Conservation (phyloP, 2,888 invertebrate species). For the Sminthurinus aureus region DNA sequence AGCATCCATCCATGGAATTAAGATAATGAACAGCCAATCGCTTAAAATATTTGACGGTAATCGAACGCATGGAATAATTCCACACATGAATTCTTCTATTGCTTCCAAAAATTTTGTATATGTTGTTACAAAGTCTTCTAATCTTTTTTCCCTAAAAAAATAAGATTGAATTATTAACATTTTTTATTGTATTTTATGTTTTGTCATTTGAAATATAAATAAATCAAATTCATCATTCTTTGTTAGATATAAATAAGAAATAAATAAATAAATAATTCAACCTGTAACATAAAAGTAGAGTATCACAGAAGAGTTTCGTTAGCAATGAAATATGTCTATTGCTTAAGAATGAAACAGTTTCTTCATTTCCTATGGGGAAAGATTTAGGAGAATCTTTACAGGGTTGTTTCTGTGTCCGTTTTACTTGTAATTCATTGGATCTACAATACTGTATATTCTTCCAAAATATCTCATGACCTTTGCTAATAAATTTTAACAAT, state of each 20-base stretch:
- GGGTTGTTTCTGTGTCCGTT: too few species aligned
- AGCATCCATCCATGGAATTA: slow-evolving; percentile 17
- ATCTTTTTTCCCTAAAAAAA: slow-evolving; percentile 4
- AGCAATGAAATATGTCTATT: background rate
- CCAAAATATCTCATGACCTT: background rate
- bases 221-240: background rate
- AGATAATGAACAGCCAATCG: slow-evolving; percentile 32
- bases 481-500: slow-evolving; percentile 18
- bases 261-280: background rate
- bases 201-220: background rate
- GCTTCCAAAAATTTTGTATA: slow-evolving; percentile 17
- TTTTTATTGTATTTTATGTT: background rate
- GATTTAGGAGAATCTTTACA: too few species aligned
- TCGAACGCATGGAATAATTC: background rate
- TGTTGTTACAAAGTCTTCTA: background rate
- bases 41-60: background rate
- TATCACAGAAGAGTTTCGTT: slow-evolving; percentile 15
- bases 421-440: background rate
- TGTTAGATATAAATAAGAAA: background rate
- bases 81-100: slow-evolving; percentile 11
- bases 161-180: background rate
- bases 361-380: background rate
- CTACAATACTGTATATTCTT: background rate
- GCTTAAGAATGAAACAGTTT: background rate
- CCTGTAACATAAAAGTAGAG: background rate